Percentiles rank a stretch among this genome's conserved stretches.
Evolutionary conservation across 2,888 invertebrate species (phyloP).

Genomic region (Drosophila macrothrix): DNA sequence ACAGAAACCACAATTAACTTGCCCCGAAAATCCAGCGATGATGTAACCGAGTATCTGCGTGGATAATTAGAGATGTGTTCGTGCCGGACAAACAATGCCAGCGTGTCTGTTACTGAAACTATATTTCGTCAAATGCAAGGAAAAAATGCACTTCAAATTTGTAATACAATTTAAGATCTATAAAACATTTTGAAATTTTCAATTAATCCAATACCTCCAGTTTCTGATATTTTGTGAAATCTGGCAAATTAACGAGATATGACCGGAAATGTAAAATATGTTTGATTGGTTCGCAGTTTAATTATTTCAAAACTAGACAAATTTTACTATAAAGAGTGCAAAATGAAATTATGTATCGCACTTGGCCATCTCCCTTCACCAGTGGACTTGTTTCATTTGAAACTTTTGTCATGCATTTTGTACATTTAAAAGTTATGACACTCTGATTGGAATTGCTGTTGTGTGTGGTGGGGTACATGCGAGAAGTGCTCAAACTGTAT

Average conservation of each 20-base stretch:
- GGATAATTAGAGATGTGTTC: conserved; percentile 44
- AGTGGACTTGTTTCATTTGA: conserved; percentile 1
- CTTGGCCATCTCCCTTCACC: conserved; percentile 21
- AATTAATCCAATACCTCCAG: neutral
- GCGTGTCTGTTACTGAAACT: neutral
- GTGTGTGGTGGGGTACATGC: conserved; percentile 6
- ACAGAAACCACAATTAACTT: conserved; percentile 14
- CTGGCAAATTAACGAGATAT: neutral
- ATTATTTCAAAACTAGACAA: neutral
- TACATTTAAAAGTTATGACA: conserved; percentile 50
- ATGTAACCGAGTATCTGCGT: conserved; percentile 49
- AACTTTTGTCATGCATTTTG: conserved; percentile 10
- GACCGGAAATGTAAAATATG: neutral
- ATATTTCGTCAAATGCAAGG: neutral
- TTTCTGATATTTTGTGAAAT: neutral
- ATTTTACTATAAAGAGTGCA: neutral
- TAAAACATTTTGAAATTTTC: neutral
- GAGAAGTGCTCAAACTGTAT: conserved; percentile 18
- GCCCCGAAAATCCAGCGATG: conserved; percentile 37
- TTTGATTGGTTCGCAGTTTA: neutral
- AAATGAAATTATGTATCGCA: neutral
- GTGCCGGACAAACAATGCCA: conserved; percentile 16
- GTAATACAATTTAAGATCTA: too few relatives aligned
- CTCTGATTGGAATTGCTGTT: conserved; percentile 22
- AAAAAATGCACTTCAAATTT: neutral